A percentile compares a stretch with the other conserved stretches of the same genome.
Evolutionary conservation across 2,113 vertebrate genomes (phyloP).

Genomic region (Actenoides lindsayi): DNA sequence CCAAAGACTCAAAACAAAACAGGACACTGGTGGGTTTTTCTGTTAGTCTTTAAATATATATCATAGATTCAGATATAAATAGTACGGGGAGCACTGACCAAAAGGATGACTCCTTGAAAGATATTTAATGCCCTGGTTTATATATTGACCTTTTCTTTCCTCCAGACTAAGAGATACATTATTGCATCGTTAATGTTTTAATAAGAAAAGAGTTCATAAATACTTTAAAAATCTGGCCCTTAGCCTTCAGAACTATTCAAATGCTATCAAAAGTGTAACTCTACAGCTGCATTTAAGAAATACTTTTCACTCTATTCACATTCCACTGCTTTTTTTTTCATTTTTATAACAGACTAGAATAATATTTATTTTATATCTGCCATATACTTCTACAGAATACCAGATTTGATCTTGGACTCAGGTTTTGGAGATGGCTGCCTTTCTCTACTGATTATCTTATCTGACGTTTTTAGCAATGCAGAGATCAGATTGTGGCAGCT

Average conservation of each 20-base stretch:
- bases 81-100: neutral
- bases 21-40: accelerated
- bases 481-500: neutral
- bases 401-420: neutral
- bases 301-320: neutral
- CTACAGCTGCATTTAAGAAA: neutral
- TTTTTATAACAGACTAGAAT: neutral
- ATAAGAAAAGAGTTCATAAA: neutral
- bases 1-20: neutral
- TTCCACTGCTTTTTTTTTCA: neutral
- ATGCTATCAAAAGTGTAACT: neutral
- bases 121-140: neutral
- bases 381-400: neutral
- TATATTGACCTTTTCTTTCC: neutral
- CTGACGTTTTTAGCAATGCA: neutral
- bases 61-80: neutral
- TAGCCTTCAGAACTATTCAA: neutral
- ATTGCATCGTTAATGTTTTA: neutral
- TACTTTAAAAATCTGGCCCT: neutral
- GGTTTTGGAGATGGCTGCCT: neutral
- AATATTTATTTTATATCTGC: neutral
- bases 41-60: neutral
- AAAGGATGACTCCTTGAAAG: neutral
- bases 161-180: neutral
- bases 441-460: neutral